phyloP scores from a whole-genome alignment of 2,888 invertebrate genomes.

The Ferrisia virgata region DNA sequence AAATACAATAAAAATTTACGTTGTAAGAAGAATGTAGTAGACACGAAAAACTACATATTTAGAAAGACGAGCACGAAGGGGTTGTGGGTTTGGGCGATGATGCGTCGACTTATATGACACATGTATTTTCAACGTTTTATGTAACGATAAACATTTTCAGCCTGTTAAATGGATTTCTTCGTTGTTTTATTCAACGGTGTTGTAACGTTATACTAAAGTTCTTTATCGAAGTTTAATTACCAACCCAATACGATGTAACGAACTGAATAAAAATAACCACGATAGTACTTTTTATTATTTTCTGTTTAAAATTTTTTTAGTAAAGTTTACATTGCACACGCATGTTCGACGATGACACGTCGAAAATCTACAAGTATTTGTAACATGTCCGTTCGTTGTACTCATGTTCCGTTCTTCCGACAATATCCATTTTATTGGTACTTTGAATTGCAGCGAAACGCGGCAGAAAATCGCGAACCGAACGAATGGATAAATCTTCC shows the following conservation, averaged over 20 bases:
- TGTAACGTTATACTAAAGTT: not conserved
- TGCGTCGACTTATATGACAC: not conserved
- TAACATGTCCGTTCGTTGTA: not conserved
- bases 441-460: slow-evolving; percentile 22
- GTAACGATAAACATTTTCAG: not conserved
- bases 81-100: not conserved
- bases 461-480: slow-evolving; percentile 28
- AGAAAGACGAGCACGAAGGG: not conserved
- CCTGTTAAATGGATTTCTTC: not conserved
- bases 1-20: not conserved
- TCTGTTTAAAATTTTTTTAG: not conserved
- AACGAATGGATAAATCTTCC: slow-evolving; percentile 12
- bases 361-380: not conserved
- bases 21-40: no score
- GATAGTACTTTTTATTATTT: not conserved
- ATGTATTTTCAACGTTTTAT: not conserved
- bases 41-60: not conserved
- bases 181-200: not conserved
- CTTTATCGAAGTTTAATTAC: not conserved
- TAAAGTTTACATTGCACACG: not conserved
- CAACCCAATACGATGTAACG: not conserved
- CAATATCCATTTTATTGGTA: not conserved
- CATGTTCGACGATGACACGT: not conserved
- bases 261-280: not conserved
- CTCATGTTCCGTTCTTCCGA: not conserved